Evolutionary conservation across 2,888 invertebrate genomes (phyloP).

Genomic region (Eucera pruinosa): DNA sequence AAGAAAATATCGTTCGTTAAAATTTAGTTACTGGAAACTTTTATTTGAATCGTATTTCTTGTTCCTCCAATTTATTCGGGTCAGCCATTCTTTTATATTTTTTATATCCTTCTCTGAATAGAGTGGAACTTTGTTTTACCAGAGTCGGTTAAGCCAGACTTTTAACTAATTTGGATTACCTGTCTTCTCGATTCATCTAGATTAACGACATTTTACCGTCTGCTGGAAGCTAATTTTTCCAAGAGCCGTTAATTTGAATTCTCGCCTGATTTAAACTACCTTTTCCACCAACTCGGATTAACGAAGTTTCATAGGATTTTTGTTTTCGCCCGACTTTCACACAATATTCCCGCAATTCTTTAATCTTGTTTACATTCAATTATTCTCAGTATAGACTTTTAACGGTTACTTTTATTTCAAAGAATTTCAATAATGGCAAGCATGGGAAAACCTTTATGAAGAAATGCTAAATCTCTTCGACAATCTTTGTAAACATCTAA

Average conservation of each 20-base stretch:
- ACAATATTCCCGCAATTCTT: neutral
- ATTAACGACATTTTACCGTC: conserved; percentile 21
- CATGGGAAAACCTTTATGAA: too few relatives aligned
- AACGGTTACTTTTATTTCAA: neutral
- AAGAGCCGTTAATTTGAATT: conserved; percentile 12
- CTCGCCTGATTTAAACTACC: conserved; percentile 12
- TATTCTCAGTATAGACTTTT: neutral
- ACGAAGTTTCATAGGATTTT: conserved; percentile 12
- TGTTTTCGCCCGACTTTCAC: neutral
- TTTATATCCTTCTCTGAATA: neutral
- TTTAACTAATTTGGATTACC: conserved; percentile 23
- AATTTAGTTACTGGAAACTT: neutral
- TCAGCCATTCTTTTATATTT: neutral
- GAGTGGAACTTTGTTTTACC: conserved; percentile 2
- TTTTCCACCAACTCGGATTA: neutral
- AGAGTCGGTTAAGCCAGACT: neutral
- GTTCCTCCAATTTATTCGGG: conserved; percentile 17
- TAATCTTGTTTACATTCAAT: neutral
- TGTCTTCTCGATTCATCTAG: conserved; percentile 11
- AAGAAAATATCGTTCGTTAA: neutral
- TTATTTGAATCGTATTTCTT: neutral
- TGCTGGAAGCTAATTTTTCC: conserved; percentile 15
- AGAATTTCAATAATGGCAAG: neutral
- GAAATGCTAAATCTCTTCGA: too few relatives aligned
- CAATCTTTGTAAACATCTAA: too few relatives aligned